These are phyloP conservation scores for Apomyelois bistriatella DNA, from an alignment of 2,888 invertebrate species.

Conservation along the genomic window DNA sequence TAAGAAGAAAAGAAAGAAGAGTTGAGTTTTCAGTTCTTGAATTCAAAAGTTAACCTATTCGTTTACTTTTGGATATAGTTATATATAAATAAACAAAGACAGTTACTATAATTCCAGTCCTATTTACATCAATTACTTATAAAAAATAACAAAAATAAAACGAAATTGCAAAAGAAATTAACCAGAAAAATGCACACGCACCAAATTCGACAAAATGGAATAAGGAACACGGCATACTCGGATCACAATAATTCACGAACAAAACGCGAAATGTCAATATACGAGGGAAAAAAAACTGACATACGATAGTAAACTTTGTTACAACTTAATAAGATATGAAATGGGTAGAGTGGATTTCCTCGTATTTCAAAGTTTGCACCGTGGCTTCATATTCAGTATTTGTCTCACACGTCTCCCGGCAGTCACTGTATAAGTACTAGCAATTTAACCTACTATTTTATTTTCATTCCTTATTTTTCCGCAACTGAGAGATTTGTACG, in stretches of 20 bases:
- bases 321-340: constrained; percentile 11
- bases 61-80: too few species aligned
- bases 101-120: too few species aligned
- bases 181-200: constrained; percentile 32
- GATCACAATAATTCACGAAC: constrained; percentile 39
- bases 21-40: too few species aligned
- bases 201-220: constrained; percentile 33
- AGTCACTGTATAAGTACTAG: constrained; percentile 47
- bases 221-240: constrained; percentile 29
- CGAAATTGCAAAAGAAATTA: constrained; percentile 23
- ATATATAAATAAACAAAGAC: too few species aligned
- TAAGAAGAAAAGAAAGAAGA: too few species aligned
- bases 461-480: constrained; percentile 32
- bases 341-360: constrained; percentile 4
- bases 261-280: constrained; percentile 28
- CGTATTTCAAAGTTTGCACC: constrained; percentile 30
- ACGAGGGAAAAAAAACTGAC: constrained; percentile 12
- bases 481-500: constrained; percentile 31
- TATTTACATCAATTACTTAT: too few species aligned
- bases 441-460: constrained; percentile 50
- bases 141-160: constrained; percentile 18
- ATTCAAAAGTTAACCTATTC: too few species aligned
- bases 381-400: constrained; percentile 46
- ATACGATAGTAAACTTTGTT: constrained; percentile 15
- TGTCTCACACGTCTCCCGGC: constrained; percentile 44